Conservation (phyloP, 2,113 vertebrate species). For the Lepidiolamprologus cunningtoni region DNA sequence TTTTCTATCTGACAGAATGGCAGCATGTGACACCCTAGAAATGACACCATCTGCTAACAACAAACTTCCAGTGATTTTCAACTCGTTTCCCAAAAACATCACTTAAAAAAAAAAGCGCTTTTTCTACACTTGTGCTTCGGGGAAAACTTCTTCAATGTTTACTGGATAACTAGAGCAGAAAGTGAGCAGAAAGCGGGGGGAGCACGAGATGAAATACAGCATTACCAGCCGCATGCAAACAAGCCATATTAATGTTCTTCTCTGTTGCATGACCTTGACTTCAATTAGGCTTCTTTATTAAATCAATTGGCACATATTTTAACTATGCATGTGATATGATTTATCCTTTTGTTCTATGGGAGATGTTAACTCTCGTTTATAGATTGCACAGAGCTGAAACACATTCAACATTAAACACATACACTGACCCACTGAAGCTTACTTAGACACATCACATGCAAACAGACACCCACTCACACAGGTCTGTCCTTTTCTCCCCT, state of each 20-base stretch:
- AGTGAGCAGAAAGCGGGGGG: background rate
- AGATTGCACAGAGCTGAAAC: background rate
- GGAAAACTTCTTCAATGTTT: background rate
- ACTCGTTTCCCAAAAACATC: background rate
- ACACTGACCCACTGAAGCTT: background rate
- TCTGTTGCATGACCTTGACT: background rate
- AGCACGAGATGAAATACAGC: background rate
- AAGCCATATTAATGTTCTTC: background rate
- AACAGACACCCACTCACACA: background rate
- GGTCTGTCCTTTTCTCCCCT: background rate
- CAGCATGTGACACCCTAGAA: background rate
- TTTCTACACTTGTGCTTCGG: background rate
- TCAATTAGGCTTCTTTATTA: background rate
- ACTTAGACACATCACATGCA: background rate
- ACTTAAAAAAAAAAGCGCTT: background rate
- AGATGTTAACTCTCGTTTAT: background rate
- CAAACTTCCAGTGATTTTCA: background rate
- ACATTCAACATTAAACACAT: background rate
- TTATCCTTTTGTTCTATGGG: background rate
- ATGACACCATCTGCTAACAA: background rate
- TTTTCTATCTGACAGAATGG: background rate
- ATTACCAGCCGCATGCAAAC: background rate
- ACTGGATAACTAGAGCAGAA: background rate
- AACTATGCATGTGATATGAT: background rate
- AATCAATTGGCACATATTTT: background rate